Evolutionary conservation across 2,797 vertebrate genomes (phyloP).

Genomic region (Linurgus olivaceus): DNA sequence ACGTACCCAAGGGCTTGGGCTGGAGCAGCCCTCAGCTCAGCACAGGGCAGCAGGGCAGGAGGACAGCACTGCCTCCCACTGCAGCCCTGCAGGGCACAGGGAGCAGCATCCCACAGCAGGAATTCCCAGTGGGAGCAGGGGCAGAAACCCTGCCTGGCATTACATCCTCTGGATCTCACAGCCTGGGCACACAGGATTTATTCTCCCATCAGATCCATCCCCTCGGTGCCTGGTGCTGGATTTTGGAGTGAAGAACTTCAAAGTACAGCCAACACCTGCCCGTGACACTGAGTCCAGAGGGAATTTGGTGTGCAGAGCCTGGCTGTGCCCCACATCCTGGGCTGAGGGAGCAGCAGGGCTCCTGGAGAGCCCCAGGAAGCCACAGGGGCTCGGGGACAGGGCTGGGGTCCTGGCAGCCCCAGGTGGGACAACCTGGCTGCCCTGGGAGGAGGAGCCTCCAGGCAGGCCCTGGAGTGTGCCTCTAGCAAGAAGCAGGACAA

Average conservation of each 20-base stretch:
- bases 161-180: neutral
- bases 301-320: neutral
- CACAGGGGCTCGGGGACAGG: fast-evolving
- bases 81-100: fast-evolving
- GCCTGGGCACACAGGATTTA: neutral
- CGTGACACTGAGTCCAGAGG: fast-evolving
- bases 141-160: neutral
- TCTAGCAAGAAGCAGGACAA: neutral
- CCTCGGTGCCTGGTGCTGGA: fast-evolving
- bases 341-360: neutral
- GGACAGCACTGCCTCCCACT: fast-evolving
- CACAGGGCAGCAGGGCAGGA: neutral
- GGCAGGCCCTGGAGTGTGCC: fast-evolving
- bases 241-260: neutral
- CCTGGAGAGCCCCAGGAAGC: neutral
- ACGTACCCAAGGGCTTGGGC: fast-evolving
- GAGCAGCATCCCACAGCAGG: neutral
- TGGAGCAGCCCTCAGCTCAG: neutral
- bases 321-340: neutral
- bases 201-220: neutral
- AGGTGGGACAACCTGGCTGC: neutral
- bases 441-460: neutral
- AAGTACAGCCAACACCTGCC: fast-evolving
- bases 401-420: neutral
- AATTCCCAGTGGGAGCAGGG: fast-evolving